Percentiles rank a stretch among this genome's conserved stretches.
Conservation (phyloP, 2,888 invertebrate genomes). For the Mesochorus sp. region DNA sequence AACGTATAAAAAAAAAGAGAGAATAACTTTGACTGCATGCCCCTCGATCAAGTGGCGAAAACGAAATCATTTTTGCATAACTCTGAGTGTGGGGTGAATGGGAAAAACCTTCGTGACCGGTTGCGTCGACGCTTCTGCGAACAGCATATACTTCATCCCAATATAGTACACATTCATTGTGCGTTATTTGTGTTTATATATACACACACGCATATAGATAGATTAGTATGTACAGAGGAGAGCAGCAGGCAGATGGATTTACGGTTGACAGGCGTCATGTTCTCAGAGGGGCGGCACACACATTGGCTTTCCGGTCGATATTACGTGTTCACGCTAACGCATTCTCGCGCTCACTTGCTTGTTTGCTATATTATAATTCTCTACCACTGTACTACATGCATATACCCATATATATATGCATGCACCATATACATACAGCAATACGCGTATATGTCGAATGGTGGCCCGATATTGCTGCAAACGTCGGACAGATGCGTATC, state of each 20-base stretch:
- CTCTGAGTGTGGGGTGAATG: slow-evolving; percentile 50
- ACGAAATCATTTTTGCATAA: slow-evolving; percentile 41
- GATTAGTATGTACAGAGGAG: slow-evolving; percentile 26
- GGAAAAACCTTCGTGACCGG: slow-evolving; percentile 71
- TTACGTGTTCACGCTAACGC: slow-evolving; percentile 66
- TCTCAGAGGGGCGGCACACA: slow-evolving; percentile 70
- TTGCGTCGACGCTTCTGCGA: slow-evolving; percentile 67
- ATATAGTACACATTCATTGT: slow-evolving; percentile 39
- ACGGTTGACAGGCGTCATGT: slow-evolving; percentile 73
- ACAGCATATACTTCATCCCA: slow-evolving; percentile 50
- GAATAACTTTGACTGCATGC: slow-evolving; percentile 26
- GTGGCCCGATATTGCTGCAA: slow-evolving; percentile 59
- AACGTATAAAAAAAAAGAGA: slow-evolving; percentile 14
- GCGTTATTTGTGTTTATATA: slow-evolving; percentile 33
- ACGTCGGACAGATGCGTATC: slow-evolving; percentile 64
- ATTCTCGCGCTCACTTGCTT: slow-evolving; percentile 40
- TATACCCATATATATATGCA: slow-evolving; percentile 12
- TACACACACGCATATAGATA: slow-evolving; percentile 6
- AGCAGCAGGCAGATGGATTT: slow-evolving; percentile 60
- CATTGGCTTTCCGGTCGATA: slow-evolving; percentile 75
- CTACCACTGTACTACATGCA: slow-evolving; percentile 1
- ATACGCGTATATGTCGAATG: slow-evolving; percentile 36
- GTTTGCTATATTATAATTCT: slow-evolving; percentile 34
- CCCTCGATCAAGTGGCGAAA: slow-evolving; percentile 64
- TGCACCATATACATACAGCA: too few species aligned